Conservation (phyloP, 2,888 invertebrate genomes). For the Drosophila prolongata region DNA sequence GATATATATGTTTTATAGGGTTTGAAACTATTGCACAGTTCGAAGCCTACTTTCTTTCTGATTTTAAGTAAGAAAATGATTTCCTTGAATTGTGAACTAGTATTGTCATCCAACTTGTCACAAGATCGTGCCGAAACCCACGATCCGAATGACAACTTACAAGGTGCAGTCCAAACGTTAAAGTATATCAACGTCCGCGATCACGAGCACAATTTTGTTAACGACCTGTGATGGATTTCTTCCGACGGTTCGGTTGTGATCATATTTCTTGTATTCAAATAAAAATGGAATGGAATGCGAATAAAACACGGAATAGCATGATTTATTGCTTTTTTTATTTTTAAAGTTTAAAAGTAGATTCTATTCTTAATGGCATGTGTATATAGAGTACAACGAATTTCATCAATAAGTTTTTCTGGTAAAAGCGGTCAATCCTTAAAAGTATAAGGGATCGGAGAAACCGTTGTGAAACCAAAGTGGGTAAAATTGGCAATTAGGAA, state of each 20-base stretch:
- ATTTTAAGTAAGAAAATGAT: background rate
- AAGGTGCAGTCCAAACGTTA: background rate
- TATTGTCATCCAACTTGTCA: slow-evolving; percentile 6
- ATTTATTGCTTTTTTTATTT: too few species aligned
- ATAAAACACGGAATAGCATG: too few species aligned
- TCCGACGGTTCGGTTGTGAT: background rate
- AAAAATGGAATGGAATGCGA: too few species aligned
- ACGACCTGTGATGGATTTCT: background rate
- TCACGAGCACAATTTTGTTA: background rate
- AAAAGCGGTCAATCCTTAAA: background rate
- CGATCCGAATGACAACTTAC: slow-evolving; percentile 20
- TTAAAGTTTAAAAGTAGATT: too few species aligned
- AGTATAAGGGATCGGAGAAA: slow-evolving; percentile 5
- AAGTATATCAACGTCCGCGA: background rate
- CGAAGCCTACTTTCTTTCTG: background rate
- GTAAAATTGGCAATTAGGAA: slow-evolving; percentile 16
- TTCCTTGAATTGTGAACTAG: slow-evolving; percentile 3
- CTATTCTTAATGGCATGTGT: too few species aligned
- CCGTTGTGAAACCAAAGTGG: background rate
- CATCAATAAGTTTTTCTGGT: too few species aligned
- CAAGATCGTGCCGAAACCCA: slow-evolving; percentile 17
- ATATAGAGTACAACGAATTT: too few species aligned
- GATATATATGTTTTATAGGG: too few species aligned
- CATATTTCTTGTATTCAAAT: too few species aligned
- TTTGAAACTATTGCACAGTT: too few species aligned